Evolutionary conservation across 2,113 vertebrate genomes (phyloP), one percentile per base, ranked within the genome.

Genomic region (Zeus faber): DNA sequence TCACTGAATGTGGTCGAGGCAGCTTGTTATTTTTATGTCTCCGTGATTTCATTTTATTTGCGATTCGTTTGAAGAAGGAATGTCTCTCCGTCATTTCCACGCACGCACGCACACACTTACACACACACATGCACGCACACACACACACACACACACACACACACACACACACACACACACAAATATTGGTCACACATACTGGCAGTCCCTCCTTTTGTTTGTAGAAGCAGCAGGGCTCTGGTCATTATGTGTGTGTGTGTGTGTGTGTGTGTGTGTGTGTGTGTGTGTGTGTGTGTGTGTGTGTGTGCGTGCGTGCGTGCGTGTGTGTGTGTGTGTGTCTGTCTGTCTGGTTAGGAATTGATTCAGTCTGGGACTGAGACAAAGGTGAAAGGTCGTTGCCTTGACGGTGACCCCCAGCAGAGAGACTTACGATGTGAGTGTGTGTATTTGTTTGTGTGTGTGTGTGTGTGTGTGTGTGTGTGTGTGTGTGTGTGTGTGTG

Each of bases 331-430:
- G n/a, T 46, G 31, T 31, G 27, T 53, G 55, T 49, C 62, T 50
- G 58, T 52, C 59, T 82, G 84, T 85, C 84, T 86, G 82, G 74
- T 80, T 75, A 75, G 71, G 71, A 86, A 89, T 88, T 85, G 87
- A 88, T 89, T 72, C 58, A 79, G 83, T 87, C 82, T 89, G 83
- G 80, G 74, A 66, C 76, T 79, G 67, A 82, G 81, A 68, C 66
- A 53, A 67, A 48, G 83, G 77, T 78, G 74, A 65, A 81, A 87
- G 85, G 84, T 88, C 65, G 11, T 25, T 74, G 72, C 62, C 76
- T 77, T 77, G 57, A 59, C 17, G 26, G 49, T 78, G 76, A 79
- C 68, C 66, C 81, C 39, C 60, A 45, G 52, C 51, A 16, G 20
- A 60, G 46, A 25, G 43, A 16, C 6, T 49, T 14, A 37, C 11